A percentile compares a stretch with the other conserved stretches of the same genome.
phyloP scores from a whole-genome alignment of 1,140 invertebrate species.

The Pararge aegeria region DNA sequence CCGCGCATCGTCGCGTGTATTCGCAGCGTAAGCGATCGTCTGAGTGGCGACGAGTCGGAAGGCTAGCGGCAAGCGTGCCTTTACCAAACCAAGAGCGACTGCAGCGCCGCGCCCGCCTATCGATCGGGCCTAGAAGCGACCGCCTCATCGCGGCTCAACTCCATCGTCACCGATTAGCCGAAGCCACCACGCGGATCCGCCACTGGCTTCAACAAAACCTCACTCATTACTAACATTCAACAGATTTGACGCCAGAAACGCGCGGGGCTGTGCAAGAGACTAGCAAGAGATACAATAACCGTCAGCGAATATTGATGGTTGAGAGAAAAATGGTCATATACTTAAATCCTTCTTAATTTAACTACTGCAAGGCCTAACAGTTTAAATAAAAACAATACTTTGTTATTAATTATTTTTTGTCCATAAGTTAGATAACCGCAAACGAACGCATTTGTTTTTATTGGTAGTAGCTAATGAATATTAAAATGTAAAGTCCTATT shows the following conservation, averaged over 20 bases:
- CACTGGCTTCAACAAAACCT: background rate
- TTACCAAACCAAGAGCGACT: conserved; percentile 38
- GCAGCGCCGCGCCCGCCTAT: conserved; percentile 66
- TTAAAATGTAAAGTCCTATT: no score
- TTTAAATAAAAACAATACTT: no score
- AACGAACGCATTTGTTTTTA: no score
- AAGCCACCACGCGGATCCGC: background rate
- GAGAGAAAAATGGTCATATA: no score
- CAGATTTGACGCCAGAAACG: background rate
- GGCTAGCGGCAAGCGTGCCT: conserved; percentile 33
- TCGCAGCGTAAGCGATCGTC: conserved; percentile 50
- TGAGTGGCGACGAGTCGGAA: conserved; percentile 45
- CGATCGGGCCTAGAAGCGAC: conserved; percentile 45
- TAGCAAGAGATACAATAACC: no score
- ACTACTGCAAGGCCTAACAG: no score
- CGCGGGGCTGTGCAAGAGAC: no score
- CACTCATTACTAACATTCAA: background rate
- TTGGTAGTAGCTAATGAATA: no score
- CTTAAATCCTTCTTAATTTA: no score
- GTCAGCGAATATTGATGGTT: no score
- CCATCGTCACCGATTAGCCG: conserved; percentile 22
- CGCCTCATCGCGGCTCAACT: conserved; percentile 38
- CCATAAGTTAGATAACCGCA: no score
- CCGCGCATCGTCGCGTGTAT: conserved; percentile 71
- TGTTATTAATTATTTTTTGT: no score